Evolutionary conservation across 2,113 vertebrate genomes (phyloP).

Genomic region (Pristiophorus japonicus): DNA sequence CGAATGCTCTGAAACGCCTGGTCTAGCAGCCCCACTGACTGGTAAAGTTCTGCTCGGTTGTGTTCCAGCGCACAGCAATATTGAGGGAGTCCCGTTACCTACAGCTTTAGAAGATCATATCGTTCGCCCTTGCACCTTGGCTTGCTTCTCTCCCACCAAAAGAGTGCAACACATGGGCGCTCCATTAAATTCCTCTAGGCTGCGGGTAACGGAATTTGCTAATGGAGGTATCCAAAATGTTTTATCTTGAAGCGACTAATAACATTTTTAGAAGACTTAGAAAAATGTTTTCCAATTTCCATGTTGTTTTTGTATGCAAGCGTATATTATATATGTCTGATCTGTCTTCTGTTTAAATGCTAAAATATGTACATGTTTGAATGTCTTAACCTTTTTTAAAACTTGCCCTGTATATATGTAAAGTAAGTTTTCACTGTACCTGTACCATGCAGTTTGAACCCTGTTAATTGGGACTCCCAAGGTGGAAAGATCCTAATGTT

Average conservation of each 20-base stretch:
- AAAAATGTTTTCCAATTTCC: neutral
- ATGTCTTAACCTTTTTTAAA: slow-evolving; percentile 4
- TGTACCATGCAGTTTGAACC: neutral
- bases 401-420: neutral
- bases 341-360: slow-evolving; percentile 3
- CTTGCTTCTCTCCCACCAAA: neutral
- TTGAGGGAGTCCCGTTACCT: neutral
- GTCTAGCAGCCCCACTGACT: neutral
- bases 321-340: neutral
- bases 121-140: neutral
- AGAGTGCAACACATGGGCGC: neutral
- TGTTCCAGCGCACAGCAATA: neutral
- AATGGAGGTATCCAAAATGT: neutral
- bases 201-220: neutral
- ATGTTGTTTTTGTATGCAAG: neutral
- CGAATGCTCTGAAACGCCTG: neutral
- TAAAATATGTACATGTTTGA: neutral
- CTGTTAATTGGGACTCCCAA: slow-evolving; percentile 13
- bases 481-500: neutral
- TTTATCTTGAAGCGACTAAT: neutral
- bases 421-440: neutral
- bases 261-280: neutral
- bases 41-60: neutral
- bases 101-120: slow-evolving; percentile 6
- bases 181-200: neutral